A percentile compares a stretch with the other conserved stretches of the same genome.
phyloP scores from a whole-genome alignment of 2,797 vertebrate species.

The Babyrousa celebensis region DNA sequence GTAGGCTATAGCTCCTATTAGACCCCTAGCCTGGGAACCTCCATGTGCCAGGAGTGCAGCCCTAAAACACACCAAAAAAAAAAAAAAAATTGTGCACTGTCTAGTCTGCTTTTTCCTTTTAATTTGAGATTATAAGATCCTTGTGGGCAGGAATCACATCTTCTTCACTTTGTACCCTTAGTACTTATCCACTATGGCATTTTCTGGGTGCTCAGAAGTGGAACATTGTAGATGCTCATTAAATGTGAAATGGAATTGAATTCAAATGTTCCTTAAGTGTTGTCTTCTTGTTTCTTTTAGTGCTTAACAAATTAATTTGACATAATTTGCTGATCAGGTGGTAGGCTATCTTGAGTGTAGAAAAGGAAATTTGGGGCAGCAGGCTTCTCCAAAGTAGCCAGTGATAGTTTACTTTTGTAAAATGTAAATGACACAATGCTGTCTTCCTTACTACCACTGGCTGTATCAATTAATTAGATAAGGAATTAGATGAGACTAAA shows the following conservation, averaged over 20 bases:
- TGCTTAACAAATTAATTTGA: slow-evolving; percentile 58
- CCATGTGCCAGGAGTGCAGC: no score
- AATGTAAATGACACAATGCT: slow-evolving; percentile 73
- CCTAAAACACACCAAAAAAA: no score
- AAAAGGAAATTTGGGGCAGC: slow-evolving; percentile 9
- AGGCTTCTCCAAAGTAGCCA: background rate
- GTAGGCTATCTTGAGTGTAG: background rate
- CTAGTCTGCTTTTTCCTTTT: background rate
- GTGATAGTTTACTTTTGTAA: slow-evolving; percentile 37
- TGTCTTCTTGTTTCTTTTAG: slow-evolving; percentile 67
- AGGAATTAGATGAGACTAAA: slow-evolving; percentile 75
- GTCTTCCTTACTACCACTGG: slow-evolving; percentile 72
- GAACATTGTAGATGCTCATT: background rate
- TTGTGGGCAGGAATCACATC: background rate
- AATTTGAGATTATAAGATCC: background rate
- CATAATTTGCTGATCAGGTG: slow-evolving; percentile 45
- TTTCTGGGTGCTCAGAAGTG: background rate
- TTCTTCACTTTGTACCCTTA: background rate
- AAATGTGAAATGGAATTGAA: slow-evolving; percentile 23
- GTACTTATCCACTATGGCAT: background rate
- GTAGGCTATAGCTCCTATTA: no score
- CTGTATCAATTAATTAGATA: slow-evolving; percentile 72
- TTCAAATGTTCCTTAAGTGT: background rate
- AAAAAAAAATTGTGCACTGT: background rate
- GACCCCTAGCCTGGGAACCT: no score